Percentiles rank a stretch among this genome's conserved stretches.
These are phyloP conservation scores for Aphelenchoides avenae DNA, from an alignment of 1,140 invertebrate species.

Conservation along the genomic window DNA sequence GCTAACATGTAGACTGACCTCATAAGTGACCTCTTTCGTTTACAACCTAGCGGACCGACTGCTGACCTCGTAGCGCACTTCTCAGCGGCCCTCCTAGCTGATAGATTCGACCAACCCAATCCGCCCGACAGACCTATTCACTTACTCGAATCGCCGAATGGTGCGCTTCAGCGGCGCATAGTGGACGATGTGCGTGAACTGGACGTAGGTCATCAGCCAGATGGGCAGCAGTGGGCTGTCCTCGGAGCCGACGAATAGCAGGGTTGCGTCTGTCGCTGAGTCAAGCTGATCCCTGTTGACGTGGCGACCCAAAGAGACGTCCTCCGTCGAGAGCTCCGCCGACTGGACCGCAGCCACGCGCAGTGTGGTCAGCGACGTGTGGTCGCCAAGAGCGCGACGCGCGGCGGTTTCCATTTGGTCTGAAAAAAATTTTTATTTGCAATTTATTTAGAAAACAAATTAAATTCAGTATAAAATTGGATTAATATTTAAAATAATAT, in stretches of 20 bases:
- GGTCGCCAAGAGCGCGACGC: not conserved
- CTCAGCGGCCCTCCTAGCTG: too few species aligned
- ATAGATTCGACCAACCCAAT: not conserved
- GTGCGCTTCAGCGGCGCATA: constrained; percentile 15
- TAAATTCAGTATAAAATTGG: too few species aligned
- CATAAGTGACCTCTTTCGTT: too few species aligned
- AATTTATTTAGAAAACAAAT: too few species aligned
- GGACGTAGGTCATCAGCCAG: constrained; percentile 44
- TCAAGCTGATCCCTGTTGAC: not conserved
- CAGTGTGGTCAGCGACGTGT: not conserved
- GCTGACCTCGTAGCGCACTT: too few species aligned
- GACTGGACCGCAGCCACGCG: constrained; percentile 1
- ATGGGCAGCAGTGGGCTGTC: constrained; percentile 41
- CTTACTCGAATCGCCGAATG: constrained; percentile 12
- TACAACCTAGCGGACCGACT: not conserved
- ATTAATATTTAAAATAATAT: too few species aligned
- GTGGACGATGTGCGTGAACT: constrained; percentile 29
- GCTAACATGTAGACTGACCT: not conserved
- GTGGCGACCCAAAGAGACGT: constrained; percentile 18
- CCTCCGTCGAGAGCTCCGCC: too few species aligned
- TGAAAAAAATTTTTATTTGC: constrained; percentile 2
- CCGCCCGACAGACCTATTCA: not conserved
- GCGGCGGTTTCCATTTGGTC: constrained; percentile 6
- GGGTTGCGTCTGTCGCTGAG: constrained; percentile 8
- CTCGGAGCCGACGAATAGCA: constrained; percentile 33